A percentile compares a stretch with the other conserved stretches of the same genome.
These are phyloP conservation scores for Oreohelix idahoensis DNA, from an alignment of 1,140 invertebrate species.

Conservation along the genomic window DNA sequence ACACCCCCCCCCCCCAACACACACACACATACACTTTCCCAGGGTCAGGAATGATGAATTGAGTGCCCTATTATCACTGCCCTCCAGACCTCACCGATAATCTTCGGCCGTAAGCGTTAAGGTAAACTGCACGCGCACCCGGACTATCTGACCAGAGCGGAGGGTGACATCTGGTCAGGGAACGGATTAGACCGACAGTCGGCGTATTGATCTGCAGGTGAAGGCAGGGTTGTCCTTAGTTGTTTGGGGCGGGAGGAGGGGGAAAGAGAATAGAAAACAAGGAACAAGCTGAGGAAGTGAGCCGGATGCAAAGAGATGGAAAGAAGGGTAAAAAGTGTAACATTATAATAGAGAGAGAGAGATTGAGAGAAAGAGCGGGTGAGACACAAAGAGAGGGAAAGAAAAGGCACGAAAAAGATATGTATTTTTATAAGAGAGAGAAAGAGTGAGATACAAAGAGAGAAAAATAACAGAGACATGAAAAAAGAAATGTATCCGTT, in stretches of 20 bases:
- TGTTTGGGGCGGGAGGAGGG: neutral
- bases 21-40: too few species aligned
- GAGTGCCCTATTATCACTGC: too few species aligned
- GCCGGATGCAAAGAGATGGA: neutral
- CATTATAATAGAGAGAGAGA: neutral
- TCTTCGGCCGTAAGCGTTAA: neutral
- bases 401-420: too few species aligned
- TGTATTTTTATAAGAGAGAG: too few species aligned
- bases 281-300: neutral
- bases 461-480: too few species aligned
- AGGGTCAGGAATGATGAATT: too few species aligned
- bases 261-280: neutral
- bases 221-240: neutral
- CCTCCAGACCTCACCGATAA: neutral
- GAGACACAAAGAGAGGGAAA: neutral
- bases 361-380: neutral
- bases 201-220: constrained; percentile 27
- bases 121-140: neutral
- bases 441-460: too few species aligned
- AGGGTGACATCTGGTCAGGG: constrained; percentile 32
- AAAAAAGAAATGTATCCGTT: too few species aligned
- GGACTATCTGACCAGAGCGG: constrained; percentile 24
- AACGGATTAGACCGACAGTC: constrained; percentile 3
- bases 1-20: too few species aligned
- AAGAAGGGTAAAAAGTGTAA: neutral